Evolutionary conservation across 2,888 invertebrate species (phyloP).

Genomic region (Hanleya hanleyi): DNA sequence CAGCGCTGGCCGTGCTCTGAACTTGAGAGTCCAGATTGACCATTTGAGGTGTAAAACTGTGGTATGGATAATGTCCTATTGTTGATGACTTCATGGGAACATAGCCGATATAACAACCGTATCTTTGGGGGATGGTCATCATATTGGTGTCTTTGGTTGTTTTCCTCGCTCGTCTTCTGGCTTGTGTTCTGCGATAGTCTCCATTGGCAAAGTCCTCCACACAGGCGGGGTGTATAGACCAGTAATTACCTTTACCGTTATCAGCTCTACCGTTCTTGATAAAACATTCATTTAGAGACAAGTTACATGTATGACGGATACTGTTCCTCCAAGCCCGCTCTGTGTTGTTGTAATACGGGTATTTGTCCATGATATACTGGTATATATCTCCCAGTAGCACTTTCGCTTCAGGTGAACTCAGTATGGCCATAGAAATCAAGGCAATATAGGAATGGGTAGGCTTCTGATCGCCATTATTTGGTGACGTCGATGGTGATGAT

Average conservation of each 20-base stretch:
- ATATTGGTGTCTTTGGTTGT: conserved; percentile 22
- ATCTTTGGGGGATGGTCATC: neutral
- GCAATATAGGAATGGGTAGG: conserved; percentile 69
- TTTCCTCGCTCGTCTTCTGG: conserved; percentile 86
- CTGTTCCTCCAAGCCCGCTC: conserved; percentile 70
- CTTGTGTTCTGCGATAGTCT: conserved; percentile 95
- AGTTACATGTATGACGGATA: conserved; percentile 69
- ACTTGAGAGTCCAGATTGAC: too few relatives aligned
- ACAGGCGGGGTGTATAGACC: conserved; percentile 99
- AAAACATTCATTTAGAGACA: conserved; percentile 70
- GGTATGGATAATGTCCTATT: conserved; percentile 30
- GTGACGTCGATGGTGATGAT: too few relatives aligned
- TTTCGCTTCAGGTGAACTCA: conserved; percentile 60
- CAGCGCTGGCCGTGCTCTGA: too few relatives aligned
- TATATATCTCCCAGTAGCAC: conserved; percentile 70
- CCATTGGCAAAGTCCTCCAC: conserved; percentile 96
- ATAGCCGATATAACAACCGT: conserved; percentile 44
- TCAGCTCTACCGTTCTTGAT: conserved; percentile 67
- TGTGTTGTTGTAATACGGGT: conserved; percentile 63
- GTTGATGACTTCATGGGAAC: conserved; percentile 55
- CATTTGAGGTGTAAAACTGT: too few relatives aligned
- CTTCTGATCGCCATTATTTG: too few relatives aligned
- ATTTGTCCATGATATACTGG: conserved; percentile 66
- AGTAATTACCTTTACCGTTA: conserved; percentile 97
- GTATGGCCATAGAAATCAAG: conserved; percentile 70